Percentiles rank a stretch among this genome's conserved stretches.
Conservation (phyloP, 2,888 invertebrate genomes). For the Scaptomyza tumidula region DNA sequence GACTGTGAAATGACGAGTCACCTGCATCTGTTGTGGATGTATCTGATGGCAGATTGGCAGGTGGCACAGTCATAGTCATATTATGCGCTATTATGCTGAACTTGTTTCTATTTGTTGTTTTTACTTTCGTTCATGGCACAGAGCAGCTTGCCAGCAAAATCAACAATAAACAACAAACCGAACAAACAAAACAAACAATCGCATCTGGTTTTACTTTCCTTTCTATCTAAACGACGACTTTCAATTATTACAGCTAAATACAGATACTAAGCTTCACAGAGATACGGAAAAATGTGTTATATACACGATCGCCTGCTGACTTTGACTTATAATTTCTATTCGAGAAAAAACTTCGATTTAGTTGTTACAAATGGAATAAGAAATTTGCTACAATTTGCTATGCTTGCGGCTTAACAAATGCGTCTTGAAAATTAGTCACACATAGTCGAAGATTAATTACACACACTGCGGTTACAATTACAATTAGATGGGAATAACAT, state of each 20-base stretch:
- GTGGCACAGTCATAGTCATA: slow-evolving; percentile 35
- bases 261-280: slow-evolving; percentile 31
- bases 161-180: slow-evolving; percentile 40
- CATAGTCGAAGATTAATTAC: slow-evolving; percentile 24
- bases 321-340: not conserved
- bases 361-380: slow-evolving; percentile 21
- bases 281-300: too few species aligned
- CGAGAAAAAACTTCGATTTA: slow-evolving; percentile 11
- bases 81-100: slow-evolving; percentile 65
- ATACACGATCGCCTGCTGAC: not conserved
- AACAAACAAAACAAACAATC: slow-evolving; percentile 45
- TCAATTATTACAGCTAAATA: slow-evolving; percentile 65
- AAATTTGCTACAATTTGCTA: slow-evolving; percentile 26
- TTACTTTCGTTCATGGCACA: slow-evolving; percentile 68
- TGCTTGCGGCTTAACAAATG: slow-evolving; percentile 37
- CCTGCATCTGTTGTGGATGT: slow-evolving; percentile 34
- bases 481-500: not conserved
- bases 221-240: slow-evolving; percentile 65
- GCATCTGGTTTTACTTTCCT: slow-evolving; percentile 77
- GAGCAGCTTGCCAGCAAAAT: slow-evolving; percentile 35
- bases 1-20: slow-evolving; percentile 54
- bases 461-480: slow-evolving; percentile 20
- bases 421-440: slow-evolving; percentile 29
- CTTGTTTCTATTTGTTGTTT: slow-evolving; percentile 70
- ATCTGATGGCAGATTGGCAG: slow-evolving; percentile 44